Evolutionary conservation across 2,113 vertebrate genomes (phyloP).

Genomic region (Tenebrosternarchus preto): DNA sequence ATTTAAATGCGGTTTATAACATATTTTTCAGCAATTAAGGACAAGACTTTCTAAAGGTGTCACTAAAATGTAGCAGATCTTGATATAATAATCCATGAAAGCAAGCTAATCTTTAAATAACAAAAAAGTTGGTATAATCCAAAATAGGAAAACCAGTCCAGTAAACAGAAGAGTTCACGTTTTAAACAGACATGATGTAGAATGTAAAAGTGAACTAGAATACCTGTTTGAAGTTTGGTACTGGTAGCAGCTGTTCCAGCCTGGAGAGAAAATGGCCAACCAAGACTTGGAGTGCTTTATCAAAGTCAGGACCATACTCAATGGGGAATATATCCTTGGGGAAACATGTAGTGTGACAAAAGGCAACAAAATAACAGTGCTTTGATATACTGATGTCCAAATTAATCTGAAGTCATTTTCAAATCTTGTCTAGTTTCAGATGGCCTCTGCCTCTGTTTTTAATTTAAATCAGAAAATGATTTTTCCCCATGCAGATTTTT

Average conservation of each 20-base stretch:
- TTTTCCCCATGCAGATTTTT: too few relatives aligned
- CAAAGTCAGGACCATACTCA: constrained; percentile 82
- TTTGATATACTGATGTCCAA: neutral
- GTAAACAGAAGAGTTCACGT: neutral
- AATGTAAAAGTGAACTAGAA: neutral
- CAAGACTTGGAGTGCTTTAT: constrained; percentile 77
- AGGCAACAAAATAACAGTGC: neutral
- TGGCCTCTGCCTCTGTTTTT: too few relatives aligned
- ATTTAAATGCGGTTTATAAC: too few relatives aligned
- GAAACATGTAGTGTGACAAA: neutral
- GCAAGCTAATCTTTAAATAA: too few relatives aligned
- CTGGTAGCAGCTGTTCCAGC: constrained; percentile 76
- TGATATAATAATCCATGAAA: too few relatives aligned
- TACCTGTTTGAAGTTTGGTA: constrained; percentile 78
- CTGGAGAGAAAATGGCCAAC: constrained; percentile 81
- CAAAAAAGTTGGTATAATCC: too few relatives aligned
- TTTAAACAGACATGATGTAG: too few relatives aligned
- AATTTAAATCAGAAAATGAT: too few relatives aligned
- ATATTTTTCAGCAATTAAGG: too few relatives aligned
- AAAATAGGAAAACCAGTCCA: neutral
- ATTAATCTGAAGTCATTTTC: neutral
- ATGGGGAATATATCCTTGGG: constrained; percentile 76
- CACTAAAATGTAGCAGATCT: too few relatives aligned
- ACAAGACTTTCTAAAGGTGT: too few relatives aligned
- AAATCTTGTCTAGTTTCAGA: neutral